These are phyloP conservation scores for Caenorhabditis parvicauda DNA, from an alignment of 2,888 invertebrate genomes.

Conservation along the genomic window DNA sequence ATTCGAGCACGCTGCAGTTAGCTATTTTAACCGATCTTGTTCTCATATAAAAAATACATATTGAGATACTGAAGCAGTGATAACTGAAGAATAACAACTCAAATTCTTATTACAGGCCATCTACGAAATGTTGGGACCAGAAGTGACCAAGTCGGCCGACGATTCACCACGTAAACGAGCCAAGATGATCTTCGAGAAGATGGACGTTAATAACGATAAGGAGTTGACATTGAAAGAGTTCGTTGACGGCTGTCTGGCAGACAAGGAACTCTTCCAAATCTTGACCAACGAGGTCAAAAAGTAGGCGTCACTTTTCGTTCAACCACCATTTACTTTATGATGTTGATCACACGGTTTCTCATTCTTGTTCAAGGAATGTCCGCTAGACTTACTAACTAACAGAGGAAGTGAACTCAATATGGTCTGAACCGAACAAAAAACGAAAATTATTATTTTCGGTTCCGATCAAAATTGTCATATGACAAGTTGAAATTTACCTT, in stretches of 20 bases:
- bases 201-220: conserved; percentile 99
- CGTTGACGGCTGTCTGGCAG: conserved; percentile 63
- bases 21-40: too few relatives aligned
- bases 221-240: conserved; percentile 74
- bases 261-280: conserved; percentile 64
- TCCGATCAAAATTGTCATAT: too few relatives aligned
- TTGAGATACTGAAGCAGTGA: too few relatives aligned
- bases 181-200: conserved; percentile 96
- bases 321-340: background rate
- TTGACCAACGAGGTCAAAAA: conserved; percentile 62
- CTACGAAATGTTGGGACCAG: conserved; percentile 98
- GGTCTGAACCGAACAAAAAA: too few relatives aligned
- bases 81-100: too few relatives aligned
- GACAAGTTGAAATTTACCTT: too few relatives aligned
- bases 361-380: too few relatives aligned
- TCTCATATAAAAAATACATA: too few relatives aligned
- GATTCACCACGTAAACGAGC: conserved; percentile 91
- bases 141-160: conserved; percentile 88
- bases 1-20: too few relatives aligned
- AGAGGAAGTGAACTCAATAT: too few relatives aligned
- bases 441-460: too few relatives aligned
- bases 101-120: conserved; percentile 76
- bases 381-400: too few relatives aligned
- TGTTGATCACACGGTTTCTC: background rate
- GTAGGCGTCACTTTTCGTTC: conserved; percentile 18